Evolutionary conservation across 2,113 vertebrate species (phyloP).

Genomic region (Callithrix jacchus): DNA sequence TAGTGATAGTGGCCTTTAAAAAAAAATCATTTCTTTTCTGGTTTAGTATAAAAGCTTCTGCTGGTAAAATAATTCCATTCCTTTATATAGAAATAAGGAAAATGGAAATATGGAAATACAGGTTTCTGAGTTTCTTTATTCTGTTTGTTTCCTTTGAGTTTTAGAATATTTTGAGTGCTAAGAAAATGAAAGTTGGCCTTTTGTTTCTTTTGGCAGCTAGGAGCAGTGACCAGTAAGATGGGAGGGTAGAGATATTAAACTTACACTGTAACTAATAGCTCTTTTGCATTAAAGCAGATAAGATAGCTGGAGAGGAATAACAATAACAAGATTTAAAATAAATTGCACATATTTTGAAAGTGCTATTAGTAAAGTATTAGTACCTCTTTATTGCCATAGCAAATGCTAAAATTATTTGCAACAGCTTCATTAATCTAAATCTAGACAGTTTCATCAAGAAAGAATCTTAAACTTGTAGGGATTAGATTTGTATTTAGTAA

Average conservation of each 20-base stretch:
- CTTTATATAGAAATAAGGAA: background rate
- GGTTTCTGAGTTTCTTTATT: constrained; percentile 6
- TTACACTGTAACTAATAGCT: background rate
- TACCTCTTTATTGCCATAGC: background rate
- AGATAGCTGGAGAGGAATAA: background rate
- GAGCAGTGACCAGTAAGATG: background rate
- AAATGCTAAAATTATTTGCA: constrained; percentile 1
- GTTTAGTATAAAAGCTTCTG: background rate
- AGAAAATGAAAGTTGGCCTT: background rate
- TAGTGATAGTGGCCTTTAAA: background rate
- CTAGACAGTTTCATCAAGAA: constrained; percentile 45
- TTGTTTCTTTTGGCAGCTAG: background rate
- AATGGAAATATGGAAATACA: background rate
- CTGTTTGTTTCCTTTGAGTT: background rate
- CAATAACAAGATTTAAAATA: constrained; percentile 26
- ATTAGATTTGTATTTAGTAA: constrained; percentile 57
- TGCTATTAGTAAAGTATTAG: constrained; percentile 2
- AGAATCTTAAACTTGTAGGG: constrained; percentile 41
- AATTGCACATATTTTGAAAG: background rate
- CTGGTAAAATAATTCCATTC: background rate
- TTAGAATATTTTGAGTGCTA: background rate
- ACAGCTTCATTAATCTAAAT: constrained; percentile 23
- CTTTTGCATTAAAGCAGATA: constrained; percentile 5
- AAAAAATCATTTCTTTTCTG: background rate
- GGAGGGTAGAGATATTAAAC: background rate